phyloP scores from a whole-genome alignment of 2,888 invertebrate genomes.

The Eupithecia inturbata region DNA sequence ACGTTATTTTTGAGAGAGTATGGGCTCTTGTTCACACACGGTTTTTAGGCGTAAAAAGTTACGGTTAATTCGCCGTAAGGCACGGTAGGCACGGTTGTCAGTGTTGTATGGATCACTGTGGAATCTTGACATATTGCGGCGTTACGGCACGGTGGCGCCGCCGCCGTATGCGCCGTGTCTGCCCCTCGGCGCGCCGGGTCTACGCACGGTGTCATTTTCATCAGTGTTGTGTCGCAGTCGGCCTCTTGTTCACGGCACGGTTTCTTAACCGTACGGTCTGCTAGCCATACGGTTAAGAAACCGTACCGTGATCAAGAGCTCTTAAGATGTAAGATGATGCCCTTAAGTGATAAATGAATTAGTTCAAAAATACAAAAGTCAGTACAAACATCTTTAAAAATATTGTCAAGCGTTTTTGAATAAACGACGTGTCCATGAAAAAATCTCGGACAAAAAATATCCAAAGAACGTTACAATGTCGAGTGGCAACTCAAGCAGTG shows the following conservation, averaged over 20 bases:
- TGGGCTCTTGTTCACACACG: too few relatives aligned
- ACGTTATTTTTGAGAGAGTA: too few relatives aligned
- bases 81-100: too few relatives aligned
- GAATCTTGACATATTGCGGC: neutral
- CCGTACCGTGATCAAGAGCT: too few relatives aligned
- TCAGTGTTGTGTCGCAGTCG: too few relatives aligned
- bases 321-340: too few relatives aligned
- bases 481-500: conserved; percentile 40
- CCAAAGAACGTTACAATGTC: conserved; percentile 38
- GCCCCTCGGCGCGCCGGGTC: neutral
- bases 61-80: too few relatives aligned
- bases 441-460: conserved; percentile 33
- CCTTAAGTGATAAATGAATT: neutral
- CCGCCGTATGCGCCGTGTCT: neutral
- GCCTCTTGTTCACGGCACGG: too few relatives aligned
- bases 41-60: too few relatives aligned
- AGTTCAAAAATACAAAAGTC: neutral
- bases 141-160: neutral
- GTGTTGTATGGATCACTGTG: neutral
- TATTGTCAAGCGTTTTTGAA: neutral
- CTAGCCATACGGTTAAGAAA: too few relatives aligned
- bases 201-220: too few relatives aligned
- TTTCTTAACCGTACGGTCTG: too few relatives aligned
- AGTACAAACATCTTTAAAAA: conserved; percentile 25
- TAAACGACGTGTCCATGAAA: conserved; percentile 10